Percentiles rank a stretch among this genome's conserved stretches.
These are phyloP conservation scores for Zelostemma sp. DNA, from an alignment of 1,140 invertebrate species.

Conservation along the genomic window DNA sequence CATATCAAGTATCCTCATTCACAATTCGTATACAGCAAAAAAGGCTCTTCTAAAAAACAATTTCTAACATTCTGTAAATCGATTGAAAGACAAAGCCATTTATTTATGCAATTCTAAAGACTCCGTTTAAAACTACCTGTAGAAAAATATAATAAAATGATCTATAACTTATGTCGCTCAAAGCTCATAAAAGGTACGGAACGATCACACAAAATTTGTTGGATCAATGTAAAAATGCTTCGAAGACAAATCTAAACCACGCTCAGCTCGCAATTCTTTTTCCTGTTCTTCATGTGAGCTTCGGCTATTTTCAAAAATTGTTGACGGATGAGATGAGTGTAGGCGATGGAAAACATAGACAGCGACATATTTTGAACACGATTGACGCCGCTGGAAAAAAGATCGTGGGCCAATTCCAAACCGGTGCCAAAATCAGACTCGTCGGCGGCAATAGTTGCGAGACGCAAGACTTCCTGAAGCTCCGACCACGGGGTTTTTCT, in stretches of 20 bases:
- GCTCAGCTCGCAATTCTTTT: constrained; percentile 65
- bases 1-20: too few species aligned
- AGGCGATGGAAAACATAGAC: constrained; percentile 80
- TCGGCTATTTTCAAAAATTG: constrained; percentile 82
- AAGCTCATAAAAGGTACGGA: too few species aligned
- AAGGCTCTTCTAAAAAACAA: too few species aligned
- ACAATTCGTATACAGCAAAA: too few species aligned
- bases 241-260: constrained; percentile 50
- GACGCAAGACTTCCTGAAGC: constrained; percentile 83
- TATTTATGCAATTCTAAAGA: too few species aligned
- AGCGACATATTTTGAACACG: constrained; percentile 77
- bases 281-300: constrained; percentile 76
- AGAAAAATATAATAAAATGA: too few species aligned
- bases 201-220: too few species aligned
- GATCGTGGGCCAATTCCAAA: constrained; percentile 87
- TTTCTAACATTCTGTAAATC: too few species aligned
- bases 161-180: too few species aligned
- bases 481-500: constrained; percentile 74
- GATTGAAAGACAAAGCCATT: too few species aligned
- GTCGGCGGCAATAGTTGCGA: constrained; percentile 89
- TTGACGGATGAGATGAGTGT: constrained; percentile 80
- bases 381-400: constrained; percentile 82
- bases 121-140: too few species aligned
- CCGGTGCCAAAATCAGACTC: constrained; percentile 95
- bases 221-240: too few species aligned